Evolutionary conservation across 2,113 vertebrate species (phyloP), one percentile per base, ranked within the genome.

Genomic region (Pelvicachromis taeniatus): DNA sequence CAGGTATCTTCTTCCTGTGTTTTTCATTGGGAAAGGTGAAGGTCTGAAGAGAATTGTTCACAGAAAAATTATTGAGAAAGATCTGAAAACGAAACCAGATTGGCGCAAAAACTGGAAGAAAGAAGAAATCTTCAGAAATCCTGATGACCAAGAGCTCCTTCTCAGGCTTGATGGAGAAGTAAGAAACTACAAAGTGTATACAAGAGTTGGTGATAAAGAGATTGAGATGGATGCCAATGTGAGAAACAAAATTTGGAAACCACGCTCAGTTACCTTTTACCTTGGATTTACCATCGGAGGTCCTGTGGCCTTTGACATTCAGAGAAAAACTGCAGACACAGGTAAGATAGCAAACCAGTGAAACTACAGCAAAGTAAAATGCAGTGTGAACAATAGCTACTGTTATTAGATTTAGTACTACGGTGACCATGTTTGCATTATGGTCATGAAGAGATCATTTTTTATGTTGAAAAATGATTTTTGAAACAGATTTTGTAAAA

Each of bases 261-360:
- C 5, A 13, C 3, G 1, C 33, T 33, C 53, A 10, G 87, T 91
- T 52, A 40, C 55, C 4, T 91, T 91, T 63, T 83, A 83, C 3
- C 82, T 87, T 42, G 90, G 87, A 59, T 75, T 87, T 0, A 91
- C 56, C 52, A 91, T 91, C 82, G 83, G 31, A 78, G 90, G 90
- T 48, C 87, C 82, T 3, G 82, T 45, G 2, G 87, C 89, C 7
- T 91, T 87, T 61, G 29, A 0, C 48, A 85, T 91, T 73, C 35
- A 83, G 48, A 0, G 1, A 0, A 75, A 50, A 78, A n/a, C 14
- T 52, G 0, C 2, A 58, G 4, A 33, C 38, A 21, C 19, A 0
- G 58, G 77, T 68, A 53, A 45, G 55, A n/a, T 14, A 61, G 8
- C 9, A 10, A 6, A 19, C 33, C 29, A 8, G 7, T 78, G 0